phyloP scores from a whole-genome alignment of 1,140 invertebrate species.

The Ceratina calcarata region DNA sequence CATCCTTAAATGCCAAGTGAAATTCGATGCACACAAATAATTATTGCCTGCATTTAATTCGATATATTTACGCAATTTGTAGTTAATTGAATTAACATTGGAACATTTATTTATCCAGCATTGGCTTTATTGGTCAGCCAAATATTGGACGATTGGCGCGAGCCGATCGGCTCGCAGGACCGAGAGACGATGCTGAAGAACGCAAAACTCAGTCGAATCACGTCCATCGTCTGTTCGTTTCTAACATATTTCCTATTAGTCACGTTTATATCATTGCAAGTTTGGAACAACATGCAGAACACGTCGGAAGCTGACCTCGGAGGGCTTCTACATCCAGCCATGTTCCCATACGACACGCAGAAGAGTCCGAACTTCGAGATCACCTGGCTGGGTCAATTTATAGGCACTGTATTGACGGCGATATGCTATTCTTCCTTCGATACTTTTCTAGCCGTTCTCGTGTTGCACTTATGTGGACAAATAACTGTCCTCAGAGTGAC shows the following conservation, averaged over 20 bases:
- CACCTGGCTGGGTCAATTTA: slow-evolving; percentile 76
- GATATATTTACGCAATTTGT: too few species aligned
- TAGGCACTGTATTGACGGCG: slow-evolving; percentile 70
- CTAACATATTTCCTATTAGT: slow-evolving; percentile 19
- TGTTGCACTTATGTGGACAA: slow-evolving; percentile 78
- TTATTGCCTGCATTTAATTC: too few species aligned
- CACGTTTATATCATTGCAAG: slow-evolving; percentile 32
- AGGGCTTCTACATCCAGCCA: slow-evolving; percentile 22
- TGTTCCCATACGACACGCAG: slow-evolving; percentile 78
- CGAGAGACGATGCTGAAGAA: slow-evolving; percentile 37
- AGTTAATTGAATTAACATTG: too few species aligned
- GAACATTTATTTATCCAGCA: neutral
- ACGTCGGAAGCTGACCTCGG: slow-evolving; percentile 19
- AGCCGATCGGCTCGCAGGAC: neutral
- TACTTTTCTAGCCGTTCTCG: slow-evolving; percentile 74
- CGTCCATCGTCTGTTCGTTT: slow-evolving; percentile 29
- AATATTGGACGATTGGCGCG: slow-evolving; percentile 40
- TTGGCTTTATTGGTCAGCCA: slow-evolving; percentile 11
- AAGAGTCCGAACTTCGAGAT: slow-evolving; percentile 78
- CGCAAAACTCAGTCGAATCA: slow-evolving; percentile 28
- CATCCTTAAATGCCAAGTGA: too few species aligned
- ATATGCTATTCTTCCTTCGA: slow-evolving; percentile 77
- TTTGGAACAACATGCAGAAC: slow-evolving; percentile 36
- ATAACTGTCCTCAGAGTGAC: slow-evolving; percentile 71
- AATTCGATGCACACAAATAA: too few species aligned